Conservation (phyloP, 2,888 invertebrate genomes). For the Antheraea assamensis region DNA sequence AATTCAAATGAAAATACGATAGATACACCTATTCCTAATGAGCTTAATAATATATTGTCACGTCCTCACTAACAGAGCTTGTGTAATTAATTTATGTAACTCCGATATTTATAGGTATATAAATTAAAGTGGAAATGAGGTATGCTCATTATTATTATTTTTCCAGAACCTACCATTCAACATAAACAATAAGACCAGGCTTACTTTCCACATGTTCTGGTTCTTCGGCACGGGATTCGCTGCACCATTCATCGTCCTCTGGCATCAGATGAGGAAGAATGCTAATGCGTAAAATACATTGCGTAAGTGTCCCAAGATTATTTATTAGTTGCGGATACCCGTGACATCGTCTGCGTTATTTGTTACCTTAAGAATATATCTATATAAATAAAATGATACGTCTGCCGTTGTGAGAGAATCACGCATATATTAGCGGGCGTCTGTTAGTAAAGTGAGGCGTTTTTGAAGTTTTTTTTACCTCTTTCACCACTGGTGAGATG, state of each 20-base stretch:
- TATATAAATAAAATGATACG: no score
- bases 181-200: constrained; percentile 85
- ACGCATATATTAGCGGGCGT: no score
- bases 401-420: no score
- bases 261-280: constrained; percentile 89
- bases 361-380: no score
- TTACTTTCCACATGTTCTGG: constrained; percentile 86
- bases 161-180: constrained; percentile 92
- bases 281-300: constrained; percentile 48
- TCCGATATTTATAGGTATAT: no score
- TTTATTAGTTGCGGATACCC: no score
- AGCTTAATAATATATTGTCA: background rate
- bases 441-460: no score
- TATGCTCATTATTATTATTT: constrained; percentile 39
- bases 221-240: constrained; percentile 89
- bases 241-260: constrained; percentile 88
- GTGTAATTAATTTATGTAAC: no score
- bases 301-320: background rate
- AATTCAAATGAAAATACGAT: background rate
- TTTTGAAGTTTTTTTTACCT: no score
- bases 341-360: no score
- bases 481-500: no score
- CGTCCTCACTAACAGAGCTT: background rate
- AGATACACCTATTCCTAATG: background rate
- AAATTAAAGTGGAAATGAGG: no score